Evolutionary conservation across 2,797 vertebrate species (phyloP), one percentile per base, ranked within the genome.

Genomic region (Naso thynnoides): DNA sequence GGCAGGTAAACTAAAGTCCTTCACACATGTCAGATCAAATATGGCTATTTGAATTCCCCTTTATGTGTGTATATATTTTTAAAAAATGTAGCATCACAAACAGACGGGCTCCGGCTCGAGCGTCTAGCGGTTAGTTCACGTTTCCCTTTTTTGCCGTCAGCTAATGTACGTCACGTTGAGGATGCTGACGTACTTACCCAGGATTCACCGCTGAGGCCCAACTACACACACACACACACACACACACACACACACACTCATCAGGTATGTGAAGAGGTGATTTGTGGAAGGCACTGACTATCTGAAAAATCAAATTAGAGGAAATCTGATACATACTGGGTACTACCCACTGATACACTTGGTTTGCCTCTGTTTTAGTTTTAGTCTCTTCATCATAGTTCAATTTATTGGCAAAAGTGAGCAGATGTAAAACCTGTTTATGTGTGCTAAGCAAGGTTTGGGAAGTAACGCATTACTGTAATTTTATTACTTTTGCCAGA

Each of bases 61-160:
- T 73, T 42, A 23, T 9, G 26, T 8, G n/a, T n/a, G n/a, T n/a
- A n/a, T n/a, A n/a, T n/a, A n/a, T n/a, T n/a, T n/a, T n/a, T n/a
- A 36, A 15, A n/a, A 50, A 57, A 54, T 8, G 1, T 24, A 44
- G 41, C 33, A 36, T 36, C 42, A 38, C 45, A 5, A 42, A 42
- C 41, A 41, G 19, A 63, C 44, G 36, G 9, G 27, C 50, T 56
- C 41, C 41, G 21, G 44, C 26, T 72, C 33, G 1, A 31, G 66
- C 61, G 57, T 49, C 64, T 59, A 19, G 29, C 26, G 2, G 55
- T 39, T n/a, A 36, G 23, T 55, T 85, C 36, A 72, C 66, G 8
- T 86, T 83, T 70, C 70, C 71, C 58, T 77, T 79, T 47, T 38
- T 39, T 18, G 0, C 63, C 41, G 66, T 79, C 64, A 71, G 55